Evolutionary conservation across 2,797 vertebrate genomes (phyloP), one percentile per base, ranked within the genome.

Genomic region (Sebastiscus tertius): DNA sequence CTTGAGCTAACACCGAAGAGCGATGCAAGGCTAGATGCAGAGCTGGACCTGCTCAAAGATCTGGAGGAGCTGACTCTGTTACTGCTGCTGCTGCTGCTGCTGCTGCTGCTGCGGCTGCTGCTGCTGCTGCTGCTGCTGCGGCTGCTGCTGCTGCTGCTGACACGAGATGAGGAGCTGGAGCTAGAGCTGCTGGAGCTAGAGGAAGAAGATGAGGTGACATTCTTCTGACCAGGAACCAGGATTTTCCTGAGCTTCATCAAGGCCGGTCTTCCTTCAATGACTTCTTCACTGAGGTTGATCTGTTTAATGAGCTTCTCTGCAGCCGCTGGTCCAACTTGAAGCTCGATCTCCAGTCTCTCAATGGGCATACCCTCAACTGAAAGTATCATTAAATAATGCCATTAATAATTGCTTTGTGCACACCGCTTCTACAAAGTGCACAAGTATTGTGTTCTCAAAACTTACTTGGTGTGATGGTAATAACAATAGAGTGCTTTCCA

Each of bases 301-400:
- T 94, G 86, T 26, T 91, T 89, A n/a, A 95, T 84, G 67, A 97
- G 89, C 88, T 94, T 96, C 63, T 95, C 91, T 85, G 94, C 94
- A 80, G 95, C 94, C 74, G 83, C 95, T 79, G 94, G 86, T 91
- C 96, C 96, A 73, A 94, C 58, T 58, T 96, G 94, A 59, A 97
- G 31, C 71, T 97, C 96, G 71, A 97, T 20, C 74, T 94, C 89
- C 55, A 97, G 87, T 93, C 92, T 97, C 79, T 97, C 95, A 74
- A 96, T 75, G 3, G 55, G 66, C 82, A 83, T 83, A 55, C 88
- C 95, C 90, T 93, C 90, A 90, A 84, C 94, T 95, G 68, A 63
- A 87, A 83, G 27, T 11, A 24, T 55, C 24, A 75, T 61, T 12
- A 27, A 24, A 81, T 67, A 29, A 68, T 68, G 4, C 0, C 1